Evolutionary conservation across 2,888 invertebrate genomes (phyloP), one percentile per base, ranked within the genome.

Genomic region (Oeneis ivallda): DNA sequence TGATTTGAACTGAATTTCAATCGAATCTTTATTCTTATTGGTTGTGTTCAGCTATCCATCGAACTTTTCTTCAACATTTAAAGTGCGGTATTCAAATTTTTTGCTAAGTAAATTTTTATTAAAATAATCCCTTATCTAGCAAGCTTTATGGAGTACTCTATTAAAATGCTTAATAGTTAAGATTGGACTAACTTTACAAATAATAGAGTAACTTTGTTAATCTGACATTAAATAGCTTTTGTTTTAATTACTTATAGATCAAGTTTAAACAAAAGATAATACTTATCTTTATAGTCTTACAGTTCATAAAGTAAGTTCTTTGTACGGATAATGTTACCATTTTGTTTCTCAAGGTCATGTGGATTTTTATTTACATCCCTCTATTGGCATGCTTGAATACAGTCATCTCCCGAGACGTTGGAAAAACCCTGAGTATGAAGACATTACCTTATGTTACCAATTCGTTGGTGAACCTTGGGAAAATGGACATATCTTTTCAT

Each of bases 401-500:
- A 19, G 79, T 68, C 19, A 70, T 58, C 37, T 66, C 70, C 15
- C 75, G 81, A 4, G 86, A 84, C 43, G n/a, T 73, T 10, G 69
- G 70, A 15, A 86, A 80, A 68, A 64, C 73, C 1, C 67, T 77
- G 19, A 41, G 19, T 19, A 19, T 56, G 56, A 82, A 78, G 62
- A 70, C 83, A 0, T 67, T 82, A 47, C 88, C 89, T 0, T 76
- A 82, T 6, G 84, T 90, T 64, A 81, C 84, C 63, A 83, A 85
- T 69, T 92, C 91, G 10, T 74, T 91, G 9, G 84, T 91, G 43
- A 91, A 91, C 69, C 80, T 91, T 19, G 91, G 91, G 34, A 90
- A 89, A 77, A 87, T 92, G 84, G 91, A 91, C 58, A 79, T 92
- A 32, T 79, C 89, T 4, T 83, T 91, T 65, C 80, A 89, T 73